Evolutionary conservation across 2,888 invertebrate genomes (phyloP), one percentile per base, ranked within the genome.

Genomic region (Nesidiocoris tenuis): DNA sequence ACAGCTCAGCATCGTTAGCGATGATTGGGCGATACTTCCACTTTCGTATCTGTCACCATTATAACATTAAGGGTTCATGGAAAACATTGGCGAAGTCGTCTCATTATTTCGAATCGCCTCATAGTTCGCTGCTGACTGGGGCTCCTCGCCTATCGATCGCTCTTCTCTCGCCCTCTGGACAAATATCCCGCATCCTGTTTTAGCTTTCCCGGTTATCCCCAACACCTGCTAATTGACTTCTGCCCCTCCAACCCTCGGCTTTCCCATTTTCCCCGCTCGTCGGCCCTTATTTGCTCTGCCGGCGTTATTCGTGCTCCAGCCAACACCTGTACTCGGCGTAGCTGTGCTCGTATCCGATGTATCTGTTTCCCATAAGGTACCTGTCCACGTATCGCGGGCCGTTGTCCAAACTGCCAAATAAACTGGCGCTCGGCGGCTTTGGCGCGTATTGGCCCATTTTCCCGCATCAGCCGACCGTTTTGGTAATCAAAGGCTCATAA

Each of bases 161-260:
- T 39, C 39, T 39, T 39, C 39, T 39, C 39, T 39, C 39, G 39
- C 39, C 39, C 39, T 39, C 39, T 39, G 39, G 39, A 39, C 39
- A 65, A 64, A 65, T 39, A 39, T 65, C 65, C 65, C 65, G 65
- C 39, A 24, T 63, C 63, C 65, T 18, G 65, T 65, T 65, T 65
- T 39, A 25, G 65, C 39, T 39, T 39, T 39, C 39, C 39, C 17
- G 39, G 24, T 64, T 24, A 64, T 64, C 64, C 23, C 64, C 64
- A 18, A 64, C 39, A 65, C 39, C 9, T 18, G 18, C 25, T 64
- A 64, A 63, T 63, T 64, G 64, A 64, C 64, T 64, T 64, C 64
- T 64, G 24, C n/a, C 17, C 61, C 39, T 3, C 39, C 39, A 7
- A 3, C 5, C 39, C 39, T 3, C 3, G 12, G 5, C 12, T 39